These are phyloP conservation scores for Drosophila saltans DNA, from an alignment of 1,140 invertebrate genomes.

Conservation along the genomic window DNA sequence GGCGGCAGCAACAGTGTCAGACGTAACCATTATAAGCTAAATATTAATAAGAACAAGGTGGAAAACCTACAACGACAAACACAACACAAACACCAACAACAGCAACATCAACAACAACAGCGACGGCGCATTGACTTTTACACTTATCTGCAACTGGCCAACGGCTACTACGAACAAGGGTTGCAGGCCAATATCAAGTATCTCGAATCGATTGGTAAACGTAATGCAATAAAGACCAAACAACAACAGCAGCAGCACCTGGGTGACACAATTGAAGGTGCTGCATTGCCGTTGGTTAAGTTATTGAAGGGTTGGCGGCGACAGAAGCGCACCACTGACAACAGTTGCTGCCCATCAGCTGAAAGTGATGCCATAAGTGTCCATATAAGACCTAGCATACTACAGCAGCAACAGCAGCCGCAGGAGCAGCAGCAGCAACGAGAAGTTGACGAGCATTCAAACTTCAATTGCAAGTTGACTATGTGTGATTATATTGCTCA, in stretches of 20 bases:
- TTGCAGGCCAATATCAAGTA: conserved; percentile 71
- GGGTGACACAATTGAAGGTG: conserved; percentile 27
- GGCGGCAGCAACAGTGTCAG: conserved; percentile 25
- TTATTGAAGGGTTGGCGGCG: conserved; percentile 47
- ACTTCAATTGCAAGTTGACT: conserved; percentile 21
- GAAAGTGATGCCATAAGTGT: conserved; percentile 21
- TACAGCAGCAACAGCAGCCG: not conserved
- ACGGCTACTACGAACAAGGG: conserved; percentile 71
- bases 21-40: conserved; percentile 56
- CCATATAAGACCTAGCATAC: conserved; percentile 19
- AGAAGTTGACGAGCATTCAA: not conserved
- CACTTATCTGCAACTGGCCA: conserved; percentile 71
- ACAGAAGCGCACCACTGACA: conserved; percentile 27
- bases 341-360: not conserved
- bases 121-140: conserved; percentile 50
- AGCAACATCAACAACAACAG: not conserved
- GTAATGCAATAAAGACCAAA: conserved; percentile 41
- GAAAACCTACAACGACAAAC: conserved; percentile 54
- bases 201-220: conserved; percentile 75
- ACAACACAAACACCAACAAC: conserved; percentile 30
- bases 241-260: conserved; percentile 17
- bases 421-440: not conserved
- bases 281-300: conserved; percentile 34
- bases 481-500: conserved; percentile 53
- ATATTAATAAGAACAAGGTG: conserved; percentile 58